A percentile compares a stretch with the other conserved stretches of the same genome.
These are phyloP conservation scores for Raphicerus campestris DNA, from an alignment of 2,113 vertebrate species.

Conservation along the genomic window DNA sequence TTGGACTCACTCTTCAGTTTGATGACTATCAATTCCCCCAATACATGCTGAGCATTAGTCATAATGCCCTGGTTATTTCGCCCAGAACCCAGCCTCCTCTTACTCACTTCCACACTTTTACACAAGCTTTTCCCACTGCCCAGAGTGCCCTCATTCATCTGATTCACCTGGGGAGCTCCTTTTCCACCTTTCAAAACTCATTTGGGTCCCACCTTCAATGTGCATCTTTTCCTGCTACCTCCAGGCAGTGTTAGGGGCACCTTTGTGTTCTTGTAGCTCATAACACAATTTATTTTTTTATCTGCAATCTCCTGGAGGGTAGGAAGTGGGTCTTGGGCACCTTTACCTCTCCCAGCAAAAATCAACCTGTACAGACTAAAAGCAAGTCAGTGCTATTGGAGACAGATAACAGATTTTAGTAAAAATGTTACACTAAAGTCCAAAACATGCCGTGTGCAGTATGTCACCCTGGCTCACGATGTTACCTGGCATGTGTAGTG, in stretches of 20 bases:
- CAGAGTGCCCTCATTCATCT: neutral
- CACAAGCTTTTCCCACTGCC: rapidly evolving
- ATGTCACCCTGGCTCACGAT: neutral
- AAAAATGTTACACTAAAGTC: neutral
- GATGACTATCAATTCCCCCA: neutral
- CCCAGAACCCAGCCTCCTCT: neutral
- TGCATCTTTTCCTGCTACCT: neutral
- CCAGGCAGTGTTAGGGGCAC: neutral
- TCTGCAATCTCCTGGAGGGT: neutral
- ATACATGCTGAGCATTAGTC: neutral
- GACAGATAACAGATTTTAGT: neutral
- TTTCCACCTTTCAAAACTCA: neutral
- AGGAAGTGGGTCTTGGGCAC: neutral
- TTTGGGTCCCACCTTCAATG: neutral
- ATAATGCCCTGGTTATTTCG: too few relatives aligned
- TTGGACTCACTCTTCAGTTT: neutral
- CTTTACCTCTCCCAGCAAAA: neutral
- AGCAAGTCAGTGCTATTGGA: neutral
- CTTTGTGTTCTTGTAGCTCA: neutral
- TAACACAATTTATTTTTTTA: neutral
- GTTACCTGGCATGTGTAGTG: neutral
- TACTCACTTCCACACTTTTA: rapidly evolving
- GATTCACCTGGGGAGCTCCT: neutral
- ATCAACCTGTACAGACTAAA: neutral
- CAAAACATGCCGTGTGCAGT: neutral